Conservation (phyloP, 2,113 vertebrate species). For the Noturus placidus region DNA sequence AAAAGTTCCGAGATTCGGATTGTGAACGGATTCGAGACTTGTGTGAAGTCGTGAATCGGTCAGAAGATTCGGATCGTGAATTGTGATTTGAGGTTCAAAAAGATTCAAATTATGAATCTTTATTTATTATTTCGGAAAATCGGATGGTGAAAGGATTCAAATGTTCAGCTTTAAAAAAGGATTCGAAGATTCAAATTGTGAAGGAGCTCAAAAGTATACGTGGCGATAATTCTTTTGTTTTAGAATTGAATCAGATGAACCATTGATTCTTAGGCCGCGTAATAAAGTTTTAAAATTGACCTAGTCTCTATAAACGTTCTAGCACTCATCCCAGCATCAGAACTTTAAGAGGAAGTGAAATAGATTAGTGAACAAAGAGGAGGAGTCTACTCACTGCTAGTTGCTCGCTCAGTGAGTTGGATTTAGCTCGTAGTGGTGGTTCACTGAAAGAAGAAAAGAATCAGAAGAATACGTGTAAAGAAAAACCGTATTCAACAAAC, state of each 20-base stretch:
- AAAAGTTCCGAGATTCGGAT: neutral
- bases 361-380: neutral
- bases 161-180: neutral
- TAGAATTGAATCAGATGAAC: neutral
- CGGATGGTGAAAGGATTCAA: neutral
- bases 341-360: neutral
- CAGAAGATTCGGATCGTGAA: neutral
- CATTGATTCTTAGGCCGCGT: neutral
- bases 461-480: neutral
- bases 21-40: neutral
- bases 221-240: neutral
- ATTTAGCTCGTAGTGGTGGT: conserved; percentile 79
- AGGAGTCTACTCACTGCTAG: conserved; percentile 71
- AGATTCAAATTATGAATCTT: neutral
- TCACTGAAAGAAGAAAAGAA: conserved; percentile 72
- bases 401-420: conserved; percentile 89
- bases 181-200: neutral
- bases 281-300: neutral
- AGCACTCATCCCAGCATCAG: neutral
- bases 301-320: neutral
- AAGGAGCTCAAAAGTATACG: neutral
- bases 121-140: too few relatives aligned
- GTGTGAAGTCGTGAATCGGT: neutral
- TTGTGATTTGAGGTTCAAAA: too few relatives aligned
- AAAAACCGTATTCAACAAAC: neutral